Base-by-base conservation (phyloP, 1,140 invertebrate genomes). In the Neodiprion lecontei region DNA sequence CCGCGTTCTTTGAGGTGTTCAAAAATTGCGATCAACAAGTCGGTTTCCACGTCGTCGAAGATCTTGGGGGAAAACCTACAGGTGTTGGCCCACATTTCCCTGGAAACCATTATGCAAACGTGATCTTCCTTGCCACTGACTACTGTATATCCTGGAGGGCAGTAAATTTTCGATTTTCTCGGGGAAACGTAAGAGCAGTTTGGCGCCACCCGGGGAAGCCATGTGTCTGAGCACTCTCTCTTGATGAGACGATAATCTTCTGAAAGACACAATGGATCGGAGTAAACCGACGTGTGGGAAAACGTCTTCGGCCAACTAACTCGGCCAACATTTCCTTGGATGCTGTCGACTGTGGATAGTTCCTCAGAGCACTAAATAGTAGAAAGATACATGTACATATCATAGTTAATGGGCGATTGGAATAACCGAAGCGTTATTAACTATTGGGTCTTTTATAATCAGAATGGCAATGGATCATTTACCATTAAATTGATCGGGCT, bases 21-120 rank as follows among this genome's bases (percentile, higher is more conserved):
- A 11, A 76, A 61, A 28, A 75, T 8, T 70, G 21, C n/a, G 68
- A 61, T 10, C 17, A 77, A 5, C 61, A 80, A 75, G 11, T 72
- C 53, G n/a, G 7, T 12, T 5, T 77, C 67, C 8, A 82, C 71
- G 72, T 82, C 77, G 72, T 82, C 77, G 17, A 77, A 74, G 40
- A 84, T 72, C 40, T 72, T 75, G 69, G 76, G 74, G 14, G 75
- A 70, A 23, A 81, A 85, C 0, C 85, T 79, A 48, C 72, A 66
- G n/a, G 83, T 81, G 75, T 74, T 75, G 53, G 82, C 67, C 76
- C 80, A 86, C 23, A 17, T 69, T 11, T 47, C 40, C 5, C 66
- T 23, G 1, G 73, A 75, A 48, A 79, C 47, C n/a, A 50, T 53
- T 73, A 79, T 76, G 65, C 79, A 80, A 28, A 79, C 79, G 17